These are phyloP conservation scores for Heterodera schachtii DNA, from an alignment of 1,140 invertebrate species.

Conservation along the genomic window DNA sequence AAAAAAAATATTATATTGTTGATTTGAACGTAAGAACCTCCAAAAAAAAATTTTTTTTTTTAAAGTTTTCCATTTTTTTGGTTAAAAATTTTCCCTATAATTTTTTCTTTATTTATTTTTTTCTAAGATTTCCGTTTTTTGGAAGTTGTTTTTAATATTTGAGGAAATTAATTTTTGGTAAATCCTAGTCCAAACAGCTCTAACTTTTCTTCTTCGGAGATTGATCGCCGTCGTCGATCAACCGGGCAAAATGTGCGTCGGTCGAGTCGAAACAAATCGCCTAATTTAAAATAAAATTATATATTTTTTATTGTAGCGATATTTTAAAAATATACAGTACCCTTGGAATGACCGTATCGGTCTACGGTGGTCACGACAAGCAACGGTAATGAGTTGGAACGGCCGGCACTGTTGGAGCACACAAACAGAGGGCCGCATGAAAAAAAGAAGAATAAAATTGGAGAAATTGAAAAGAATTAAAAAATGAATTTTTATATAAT, in stretches of 20 bases:
- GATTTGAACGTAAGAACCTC: too few relatives aligned
- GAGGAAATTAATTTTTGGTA: neutral
- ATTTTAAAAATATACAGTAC: constrained; percentile 21
- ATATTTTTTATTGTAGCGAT: constrained; percentile 4
- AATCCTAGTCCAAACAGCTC: neutral
- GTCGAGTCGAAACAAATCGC: constrained; percentile 38
- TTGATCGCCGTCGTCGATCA: constrained; percentile 20
- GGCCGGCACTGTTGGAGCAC: constrained; percentile 22
- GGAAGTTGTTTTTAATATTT: neutral
- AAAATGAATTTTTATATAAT: too few relatives aligned
- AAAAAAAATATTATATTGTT: too few relatives aligned
- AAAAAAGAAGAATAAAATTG: neutral
- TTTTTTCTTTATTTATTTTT: too few relatives aligned
- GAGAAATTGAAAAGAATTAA: neutral
- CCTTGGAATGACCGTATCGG: constrained; percentile 37
- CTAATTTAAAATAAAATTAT: constrained; percentile 5
- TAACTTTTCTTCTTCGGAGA: constrained; percentile 24
- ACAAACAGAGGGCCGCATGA: constrained; percentile 24
- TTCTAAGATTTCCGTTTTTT: too few relatives aligned
- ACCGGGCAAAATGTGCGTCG: constrained; percentile 33
- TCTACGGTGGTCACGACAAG: constrained; percentile 38
- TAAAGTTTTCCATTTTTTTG: too few relatives aligned
- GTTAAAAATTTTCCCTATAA: too few relatives aligned
- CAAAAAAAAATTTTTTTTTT: too few relatives aligned
- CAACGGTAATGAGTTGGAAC: constrained; percentile 19